Evolutionary conservation across 2,888 invertebrate species (phyloP).

Genomic region (Octodonta nipae): DNA sequence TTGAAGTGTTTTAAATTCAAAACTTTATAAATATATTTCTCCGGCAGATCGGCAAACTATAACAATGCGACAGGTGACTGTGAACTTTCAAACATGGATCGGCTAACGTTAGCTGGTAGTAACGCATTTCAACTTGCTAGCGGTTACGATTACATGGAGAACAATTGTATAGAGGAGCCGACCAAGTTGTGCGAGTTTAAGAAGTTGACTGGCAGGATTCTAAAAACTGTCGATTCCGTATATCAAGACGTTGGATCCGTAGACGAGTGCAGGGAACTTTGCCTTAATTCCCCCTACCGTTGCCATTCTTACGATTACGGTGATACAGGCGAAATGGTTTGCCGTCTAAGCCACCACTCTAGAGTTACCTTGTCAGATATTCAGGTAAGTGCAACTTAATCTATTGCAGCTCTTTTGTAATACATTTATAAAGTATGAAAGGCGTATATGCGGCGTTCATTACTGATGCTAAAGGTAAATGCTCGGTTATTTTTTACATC

Average conservation of each 20-base stretch:
- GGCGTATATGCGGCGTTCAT: too few species aligned
- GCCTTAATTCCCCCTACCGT: constrained; percentile 76
- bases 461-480: too few species aligned
- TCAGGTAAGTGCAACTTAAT: constrained; percentile 60
- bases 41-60: constrained; percentile 76
- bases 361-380: constrained; percentile 78
- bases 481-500: too few species aligned
- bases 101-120: constrained; percentile 73
- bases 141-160: constrained; percentile 71
- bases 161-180: constrained; percentile 88
- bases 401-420: too few species aligned
- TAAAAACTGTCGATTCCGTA: constrained; percentile 88
- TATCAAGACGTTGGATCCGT: constrained; percentile 77
- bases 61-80: constrained; percentile 74
- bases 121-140: constrained; percentile 48
- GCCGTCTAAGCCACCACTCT: constrained; percentile 82
- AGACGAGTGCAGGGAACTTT: constrained; percentile 79
- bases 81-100: constrained; percentile 81
- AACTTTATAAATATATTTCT: constrained; percentile 2
- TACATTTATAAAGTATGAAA: too few species aligned
- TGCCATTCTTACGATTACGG: constrained; percentile 91
- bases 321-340: constrained; percentile 85
- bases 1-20: too few species aligned
- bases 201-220: constrained; percentile 71
- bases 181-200: constrained; percentile 89